phyloP scores from a whole-genome alignment of 2,888 invertebrate species.

The Hemaris fuciformis region DNA sequence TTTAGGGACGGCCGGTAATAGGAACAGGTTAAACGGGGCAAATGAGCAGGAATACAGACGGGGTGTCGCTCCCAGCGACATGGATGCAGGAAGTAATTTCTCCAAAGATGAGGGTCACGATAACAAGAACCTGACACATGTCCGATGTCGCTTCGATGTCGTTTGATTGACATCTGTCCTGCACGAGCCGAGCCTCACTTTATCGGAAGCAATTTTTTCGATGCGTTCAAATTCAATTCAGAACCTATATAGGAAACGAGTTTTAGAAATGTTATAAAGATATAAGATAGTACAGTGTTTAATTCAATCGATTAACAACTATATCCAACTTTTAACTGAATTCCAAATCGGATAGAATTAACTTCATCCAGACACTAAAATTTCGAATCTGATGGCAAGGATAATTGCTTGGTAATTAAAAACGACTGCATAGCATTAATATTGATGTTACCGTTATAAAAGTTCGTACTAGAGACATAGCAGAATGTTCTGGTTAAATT shows the following conservation, averaged over 20 bases:
- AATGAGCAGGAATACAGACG: constrained; percentile 44
- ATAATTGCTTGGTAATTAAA: too few relatives aligned
- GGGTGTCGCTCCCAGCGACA: constrained; percentile 45
- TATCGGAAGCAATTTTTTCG: constrained; percentile 28
- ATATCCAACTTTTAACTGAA: too few relatives aligned
- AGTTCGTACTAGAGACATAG: too few relatives aligned
- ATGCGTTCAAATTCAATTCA: background rate
- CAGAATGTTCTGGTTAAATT: too few relatives aligned
- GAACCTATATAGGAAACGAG: background rate
- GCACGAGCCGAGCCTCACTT: constrained; percentile 28
- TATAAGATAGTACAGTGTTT: too few relatives aligned
- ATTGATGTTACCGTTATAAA: too few relatives aligned
- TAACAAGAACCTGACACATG: constrained; percentile 65
- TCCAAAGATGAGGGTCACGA: constrained; percentile 68
- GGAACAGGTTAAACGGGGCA: constrained; percentile 39
- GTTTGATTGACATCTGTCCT: constrained; percentile 59
- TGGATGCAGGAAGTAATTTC: constrained; percentile 64
- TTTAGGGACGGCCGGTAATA: constrained; percentile 36
- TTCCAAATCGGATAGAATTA: too few relatives aligned
- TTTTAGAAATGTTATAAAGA: background rate
- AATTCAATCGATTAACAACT: background rate
- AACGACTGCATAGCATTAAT: too few relatives aligned
- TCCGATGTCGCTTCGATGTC: constrained; percentile 48
- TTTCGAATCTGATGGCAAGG: too few relatives aligned
- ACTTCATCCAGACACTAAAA: too few relatives aligned